Percentiles rank a stretch among this genome's conserved stretches.
These are phyloP conservation scores for Bombyx mandarina DNA, from an alignment of 1,140 invertebrate species.

Conservation along the genomic window DNA sequence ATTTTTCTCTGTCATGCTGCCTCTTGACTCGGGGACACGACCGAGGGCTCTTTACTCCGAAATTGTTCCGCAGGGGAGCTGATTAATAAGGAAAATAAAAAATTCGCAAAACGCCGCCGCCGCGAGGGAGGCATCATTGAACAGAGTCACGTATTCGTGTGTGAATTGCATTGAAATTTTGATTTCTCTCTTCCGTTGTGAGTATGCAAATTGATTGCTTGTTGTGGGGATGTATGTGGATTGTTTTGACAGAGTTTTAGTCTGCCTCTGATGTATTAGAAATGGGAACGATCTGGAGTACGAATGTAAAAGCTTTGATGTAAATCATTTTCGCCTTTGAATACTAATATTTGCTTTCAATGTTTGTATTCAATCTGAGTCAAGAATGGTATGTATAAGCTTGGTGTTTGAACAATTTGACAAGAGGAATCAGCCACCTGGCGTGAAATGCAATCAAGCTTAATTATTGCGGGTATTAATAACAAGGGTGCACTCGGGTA, in stretches of 20 bases:
- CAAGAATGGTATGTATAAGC: not conserved
- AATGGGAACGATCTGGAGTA: no score
- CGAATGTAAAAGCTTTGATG: no score
- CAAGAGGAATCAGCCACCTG: slow-evolving; percentile 64
- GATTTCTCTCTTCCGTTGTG: not conserved
- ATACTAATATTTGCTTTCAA: no score
- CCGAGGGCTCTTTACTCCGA: slow-evolving; percentile 39
- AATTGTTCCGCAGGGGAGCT: slow-evolving; percentile 42
- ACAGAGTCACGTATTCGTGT: slow-evolving; percentile 34
- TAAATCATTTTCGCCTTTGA: no score
- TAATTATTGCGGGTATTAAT: slow-evolving; percentile 70
- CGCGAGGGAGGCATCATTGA: slow-evolving; percentile 32
- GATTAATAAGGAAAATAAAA: slow-evolving; percentile 62
- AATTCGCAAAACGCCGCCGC: slow-evolving; percentile 18
- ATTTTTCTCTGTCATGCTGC: slow-evolving; percentile 44
- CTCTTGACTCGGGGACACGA: slow-evolving; percentile 37
- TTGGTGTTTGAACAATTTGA: slow-evolving; percentile 36
- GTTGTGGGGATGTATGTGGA: no score
- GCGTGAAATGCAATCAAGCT: slow-evolving; percentile 70
- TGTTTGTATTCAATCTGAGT: no score
- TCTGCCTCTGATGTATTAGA: no score
- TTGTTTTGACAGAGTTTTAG: no score
- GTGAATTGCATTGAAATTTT: slow-evolving; percentile 9
- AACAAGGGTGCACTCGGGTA: slow-evolving; percentile 62
- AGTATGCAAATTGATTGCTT: no score